A percentile compares a stretch with the other conserved stretches of the same genome.
These are phyloP conservation scores for Tigriopus californicus DNA, from an alignment of 2,888 invertebrate species.

Conservation along the genomic window DNA sequence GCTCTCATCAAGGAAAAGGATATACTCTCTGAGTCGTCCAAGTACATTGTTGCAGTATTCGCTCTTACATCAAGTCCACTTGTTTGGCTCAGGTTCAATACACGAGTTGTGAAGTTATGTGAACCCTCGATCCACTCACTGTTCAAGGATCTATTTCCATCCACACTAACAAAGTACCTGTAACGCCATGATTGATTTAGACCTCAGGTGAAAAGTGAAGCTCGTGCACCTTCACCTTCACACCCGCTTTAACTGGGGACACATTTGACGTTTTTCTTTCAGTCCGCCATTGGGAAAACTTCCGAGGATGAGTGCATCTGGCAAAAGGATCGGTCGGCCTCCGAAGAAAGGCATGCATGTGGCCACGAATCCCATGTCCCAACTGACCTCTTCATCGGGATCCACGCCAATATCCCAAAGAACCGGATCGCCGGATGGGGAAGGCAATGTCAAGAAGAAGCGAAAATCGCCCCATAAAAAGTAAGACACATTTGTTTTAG, in stretches of 20 bases:
- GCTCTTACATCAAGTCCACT: too few species aligned
- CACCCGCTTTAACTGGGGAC: too few species aligned
- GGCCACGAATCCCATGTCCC: not conserved
- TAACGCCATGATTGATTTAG: not conserved
- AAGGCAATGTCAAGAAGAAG: not conserved
- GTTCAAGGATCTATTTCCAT: too few species aligned
- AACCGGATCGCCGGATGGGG: not conserved
- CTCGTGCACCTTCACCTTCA: not conserved
- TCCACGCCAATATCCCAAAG: not conserved
- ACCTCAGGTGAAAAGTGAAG: not conserved
- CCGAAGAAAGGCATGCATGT: conserved; percentile 4
- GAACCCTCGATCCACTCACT: too few species aligned
- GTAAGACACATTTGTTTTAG: not conserved
- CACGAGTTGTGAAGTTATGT: too few species aligned
- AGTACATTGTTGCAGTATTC: too few species aligned
- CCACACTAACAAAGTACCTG: too few species aligned
- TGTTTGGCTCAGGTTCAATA: too few species aligned
- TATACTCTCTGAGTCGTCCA: too few species aligned
- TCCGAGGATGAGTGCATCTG: not conserved
- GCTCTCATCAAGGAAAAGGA: too few species aligned
- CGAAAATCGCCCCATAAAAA: not conserved
- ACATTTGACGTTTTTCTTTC: not conserved
- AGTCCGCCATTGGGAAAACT: not conserved
- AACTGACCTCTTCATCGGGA: not conserved
- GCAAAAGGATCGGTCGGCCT: not conserved